Evolutionary conservation across 1,140 invertebrate species (phyloP).

Genomic region (Atta colombica): DNA sequence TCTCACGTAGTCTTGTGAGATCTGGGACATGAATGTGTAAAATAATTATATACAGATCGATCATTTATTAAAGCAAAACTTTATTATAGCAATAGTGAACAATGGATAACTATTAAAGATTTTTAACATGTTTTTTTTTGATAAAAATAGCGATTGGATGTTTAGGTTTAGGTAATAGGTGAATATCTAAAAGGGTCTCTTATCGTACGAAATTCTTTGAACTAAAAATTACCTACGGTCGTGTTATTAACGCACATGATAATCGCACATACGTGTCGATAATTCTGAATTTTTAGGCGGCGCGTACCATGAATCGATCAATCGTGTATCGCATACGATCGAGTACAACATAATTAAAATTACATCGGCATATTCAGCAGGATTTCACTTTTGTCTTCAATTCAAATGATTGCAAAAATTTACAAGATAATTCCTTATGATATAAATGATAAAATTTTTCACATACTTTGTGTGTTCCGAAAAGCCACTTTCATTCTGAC

Average conservation of each 20-base stretch:
- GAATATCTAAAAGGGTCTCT: constrained; percentile 83
- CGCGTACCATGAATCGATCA: constrained; percentile 69
- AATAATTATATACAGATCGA: constrained; percentile 67
- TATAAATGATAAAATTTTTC: background rate
- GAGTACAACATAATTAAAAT: constrained; percentile 19
- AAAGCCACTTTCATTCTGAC: background rate
- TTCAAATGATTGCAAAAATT: background rate
- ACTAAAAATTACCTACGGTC: constrained; percentile 72
- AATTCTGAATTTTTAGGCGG: constrained; percentile 61
- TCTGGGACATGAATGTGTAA: background rate
- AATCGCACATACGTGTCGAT: constrained; percentile 65
- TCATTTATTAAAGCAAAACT: constrained; percentile 86
- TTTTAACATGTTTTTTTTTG: constrained; percentile 86
- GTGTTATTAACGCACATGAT: constrained; percentile 66
- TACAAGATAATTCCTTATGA: background rate
- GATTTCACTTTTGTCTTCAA: background rate
- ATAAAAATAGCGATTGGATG: constrained; percentile 87
- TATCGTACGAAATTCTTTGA: constrained; percentile 76
- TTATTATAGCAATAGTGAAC: constrained; percentile 87
- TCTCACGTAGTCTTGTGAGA: background rate
- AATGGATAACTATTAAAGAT: constrained; percentile 86
- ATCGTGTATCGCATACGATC: constrained; percentile 26
- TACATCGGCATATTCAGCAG: background rate
- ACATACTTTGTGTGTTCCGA: background rate
- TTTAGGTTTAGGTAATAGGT: constrained; percentile 85